Conservation (phyloP, 2,113 vertebrate species). For the Columba janthina region DNA sequence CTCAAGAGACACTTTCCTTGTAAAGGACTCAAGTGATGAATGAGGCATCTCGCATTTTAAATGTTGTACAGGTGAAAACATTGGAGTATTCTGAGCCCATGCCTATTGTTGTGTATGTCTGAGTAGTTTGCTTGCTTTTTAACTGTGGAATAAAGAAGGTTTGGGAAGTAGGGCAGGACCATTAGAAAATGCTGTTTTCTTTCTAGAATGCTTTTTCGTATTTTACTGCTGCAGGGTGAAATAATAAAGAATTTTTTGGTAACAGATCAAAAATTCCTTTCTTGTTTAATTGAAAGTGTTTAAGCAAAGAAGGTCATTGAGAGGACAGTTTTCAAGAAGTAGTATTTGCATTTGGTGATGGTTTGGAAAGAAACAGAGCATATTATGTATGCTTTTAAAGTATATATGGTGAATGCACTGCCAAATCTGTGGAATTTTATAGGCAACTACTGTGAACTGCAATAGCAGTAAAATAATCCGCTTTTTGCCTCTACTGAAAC, state of each 20-base stretch:
- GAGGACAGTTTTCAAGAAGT: constrained; percentile 46
- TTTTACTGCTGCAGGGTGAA: constrained; percentile 21
- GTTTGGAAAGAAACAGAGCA: constrained; percentile 13
- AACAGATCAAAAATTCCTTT: constrained; percentile 48
- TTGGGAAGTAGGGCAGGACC: not conserved
- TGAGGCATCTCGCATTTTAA: constrained; percentile 4
- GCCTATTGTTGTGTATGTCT: not conserved
- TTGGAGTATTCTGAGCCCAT: not conserved
- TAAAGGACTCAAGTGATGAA: not conserved
- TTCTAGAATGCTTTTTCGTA: constrained; percentile 6
- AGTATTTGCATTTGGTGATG: constrained; percentile 10
- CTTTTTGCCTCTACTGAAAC: not conserved
- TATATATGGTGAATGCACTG: not conserved
- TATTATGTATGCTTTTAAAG: not conserved
- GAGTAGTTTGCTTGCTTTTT: not conserved
- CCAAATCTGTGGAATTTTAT: not conserved
- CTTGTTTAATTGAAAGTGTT: constrained; percentile 48
- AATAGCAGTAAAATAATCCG: not conserved
- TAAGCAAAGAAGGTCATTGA: constrained; percentile 21
- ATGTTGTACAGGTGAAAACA: not conserved
- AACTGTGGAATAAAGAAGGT: not conserved
- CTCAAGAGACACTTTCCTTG: not conserved
- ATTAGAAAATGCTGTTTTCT: not conserved
- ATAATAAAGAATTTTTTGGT: constrained; percentile 19
- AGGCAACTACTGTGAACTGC: not conserved